Conservation (phyloP, 2,797 vertebrate species). For the Sphenopsis melanotis region DNA sequence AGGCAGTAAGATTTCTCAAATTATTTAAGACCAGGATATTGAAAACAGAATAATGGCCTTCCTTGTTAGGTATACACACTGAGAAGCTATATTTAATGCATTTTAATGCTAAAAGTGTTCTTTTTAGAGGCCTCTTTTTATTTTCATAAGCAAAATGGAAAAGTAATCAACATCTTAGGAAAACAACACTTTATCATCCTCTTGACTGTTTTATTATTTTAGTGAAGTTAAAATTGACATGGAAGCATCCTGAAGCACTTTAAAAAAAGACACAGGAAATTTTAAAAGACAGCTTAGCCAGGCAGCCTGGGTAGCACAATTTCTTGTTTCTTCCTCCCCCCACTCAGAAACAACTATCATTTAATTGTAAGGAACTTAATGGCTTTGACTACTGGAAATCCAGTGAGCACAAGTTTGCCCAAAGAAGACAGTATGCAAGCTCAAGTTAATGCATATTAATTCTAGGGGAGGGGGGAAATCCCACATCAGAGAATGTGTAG, state of each 20-base stretch:
- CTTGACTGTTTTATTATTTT: neutral
- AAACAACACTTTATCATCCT: neutral
- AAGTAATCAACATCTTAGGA: neutral
- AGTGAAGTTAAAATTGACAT: neutral
- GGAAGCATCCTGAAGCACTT: neutral
- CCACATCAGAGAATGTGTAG: neutral
- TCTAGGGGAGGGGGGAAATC: accelerated
- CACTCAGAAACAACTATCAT: neutral
- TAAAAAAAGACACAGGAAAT: neutral
- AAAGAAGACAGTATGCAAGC: neutral
- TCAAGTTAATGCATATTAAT: neutral
- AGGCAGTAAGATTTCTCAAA: neutral
- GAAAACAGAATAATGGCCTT: neutral
- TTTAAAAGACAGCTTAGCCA: neutral
- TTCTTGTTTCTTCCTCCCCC: neutral
- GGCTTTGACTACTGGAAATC: neutral
- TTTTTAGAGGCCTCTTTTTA: neutral
- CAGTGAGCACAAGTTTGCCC: neutral
- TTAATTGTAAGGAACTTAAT: neutral
- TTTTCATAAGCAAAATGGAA: neutral
- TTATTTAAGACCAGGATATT: neutral
- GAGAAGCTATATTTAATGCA: neutral
- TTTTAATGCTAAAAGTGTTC: neutral
- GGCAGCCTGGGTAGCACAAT: neutral
- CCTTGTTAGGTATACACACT: neutral